A percentile compares a stretch with the other conserved stretches of the same genome.
Evolutionary conservation across 2,113 vertebrate genomes (phyloP).

Genomic region (Neofelis nebulosa): DNA sequence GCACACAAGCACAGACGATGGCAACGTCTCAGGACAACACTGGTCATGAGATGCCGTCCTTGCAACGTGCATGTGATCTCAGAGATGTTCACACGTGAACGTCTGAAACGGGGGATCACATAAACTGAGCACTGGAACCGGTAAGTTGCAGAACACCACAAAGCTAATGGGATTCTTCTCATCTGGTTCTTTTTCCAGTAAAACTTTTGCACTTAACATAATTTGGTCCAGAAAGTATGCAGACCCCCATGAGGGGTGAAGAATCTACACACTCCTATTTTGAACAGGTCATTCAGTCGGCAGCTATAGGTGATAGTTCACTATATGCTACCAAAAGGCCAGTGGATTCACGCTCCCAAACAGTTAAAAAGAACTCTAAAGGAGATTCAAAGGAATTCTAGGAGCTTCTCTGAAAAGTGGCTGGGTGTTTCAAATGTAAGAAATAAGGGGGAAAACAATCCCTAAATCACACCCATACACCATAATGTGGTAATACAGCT

Average conservation of each 20-base stretch:
- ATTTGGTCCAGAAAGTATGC: not conserved
- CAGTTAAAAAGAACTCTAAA: not conserved
- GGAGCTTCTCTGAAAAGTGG: not conserved
- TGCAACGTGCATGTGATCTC: not conserved
- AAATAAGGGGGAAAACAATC: not conserved
- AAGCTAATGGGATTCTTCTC: not conserved
- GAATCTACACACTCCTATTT: not conserved
- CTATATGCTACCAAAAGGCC: not conserved
- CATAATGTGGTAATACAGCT: too few species aligned
- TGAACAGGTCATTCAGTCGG: fast-evolving
- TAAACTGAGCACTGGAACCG: fast-evolving
- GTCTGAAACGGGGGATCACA: not conserved
- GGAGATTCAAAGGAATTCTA: not conserved
- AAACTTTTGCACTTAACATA: not conserved
- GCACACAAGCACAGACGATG: fast-evolving
- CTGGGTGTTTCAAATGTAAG: not conserved
- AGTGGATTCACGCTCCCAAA: fast-evolving
- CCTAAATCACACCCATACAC: not conserved
- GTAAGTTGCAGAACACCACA: too few species aligned
- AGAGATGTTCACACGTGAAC: not conserved
- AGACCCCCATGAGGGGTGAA: not conserved
- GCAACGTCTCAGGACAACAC: fast-evolving
- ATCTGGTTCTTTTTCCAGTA: not conserved
- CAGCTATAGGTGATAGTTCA: not conserved
- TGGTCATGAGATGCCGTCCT: fast-evolving